Percentiles rank a stretch among this genome's conserved stretches.
These are phyloP conservation scores for Pipistrellus nathusii DNA, from an alignment of 2,797 vertebrate genomes.

Conservation along the genomic window DNA sequence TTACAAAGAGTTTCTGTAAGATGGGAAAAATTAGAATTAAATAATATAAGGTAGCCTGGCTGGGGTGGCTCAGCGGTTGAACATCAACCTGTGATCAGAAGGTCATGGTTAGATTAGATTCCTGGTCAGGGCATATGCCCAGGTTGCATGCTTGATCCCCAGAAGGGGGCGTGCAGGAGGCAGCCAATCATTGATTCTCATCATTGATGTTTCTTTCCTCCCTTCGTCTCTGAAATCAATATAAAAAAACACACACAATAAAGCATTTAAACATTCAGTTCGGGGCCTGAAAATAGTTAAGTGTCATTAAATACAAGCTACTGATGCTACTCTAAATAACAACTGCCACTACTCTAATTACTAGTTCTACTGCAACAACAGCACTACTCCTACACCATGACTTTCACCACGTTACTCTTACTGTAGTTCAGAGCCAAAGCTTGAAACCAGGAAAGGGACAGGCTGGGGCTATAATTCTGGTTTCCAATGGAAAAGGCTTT, in stretches of 20 bases:
- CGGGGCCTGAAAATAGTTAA: not conserved
- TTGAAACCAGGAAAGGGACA: not conserved
- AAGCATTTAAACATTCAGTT: not conserved
- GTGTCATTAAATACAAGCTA: not conserved
- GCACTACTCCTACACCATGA: not conserved
- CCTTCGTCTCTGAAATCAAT: too few relatives aligned
- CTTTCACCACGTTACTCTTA: not conserved
- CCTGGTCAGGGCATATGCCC: too few relatives aligned
- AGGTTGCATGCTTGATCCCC: too few relatives aligned
- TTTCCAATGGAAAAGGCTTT: not conserved
- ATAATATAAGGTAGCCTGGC: not conserved
- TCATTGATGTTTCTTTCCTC: too few relatives aligned
- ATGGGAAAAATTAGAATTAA: not conserved
- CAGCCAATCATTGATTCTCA: too few relatives aligned
- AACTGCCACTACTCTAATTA: too few relatives aligned
- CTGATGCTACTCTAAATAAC: not conserved
- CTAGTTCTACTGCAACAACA: not conserved
- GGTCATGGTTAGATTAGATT: too few relatives aligned
- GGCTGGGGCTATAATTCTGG: not conserved
- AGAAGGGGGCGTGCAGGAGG: too few relatives aligned
- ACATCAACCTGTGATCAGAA: too few relatives aligned
- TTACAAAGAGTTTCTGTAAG: not conserved
- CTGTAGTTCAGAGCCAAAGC: not conserved
- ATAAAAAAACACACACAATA: too few relatives aligned
- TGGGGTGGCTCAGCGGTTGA: too few relatives aligned